Conservation (phyloP, 2,113 vertebrate species). For the Phrynocephalus versicolor region DNA sequence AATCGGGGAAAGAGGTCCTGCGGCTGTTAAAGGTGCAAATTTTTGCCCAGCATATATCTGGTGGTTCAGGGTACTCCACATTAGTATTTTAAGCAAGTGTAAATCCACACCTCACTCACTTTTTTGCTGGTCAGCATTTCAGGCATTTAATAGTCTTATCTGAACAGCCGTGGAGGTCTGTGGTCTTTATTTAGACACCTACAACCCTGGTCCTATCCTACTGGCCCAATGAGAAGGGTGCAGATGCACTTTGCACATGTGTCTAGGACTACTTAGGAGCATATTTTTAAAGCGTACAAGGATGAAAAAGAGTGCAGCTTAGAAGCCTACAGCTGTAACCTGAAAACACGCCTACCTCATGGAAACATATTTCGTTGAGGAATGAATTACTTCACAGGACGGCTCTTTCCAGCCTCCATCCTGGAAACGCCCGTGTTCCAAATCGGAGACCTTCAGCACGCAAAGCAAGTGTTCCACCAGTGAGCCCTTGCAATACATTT, state of each 20-base stretch:
- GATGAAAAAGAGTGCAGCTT: neutral
- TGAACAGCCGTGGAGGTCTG: neutral
- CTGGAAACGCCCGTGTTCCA: no score
- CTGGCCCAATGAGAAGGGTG: neutral
- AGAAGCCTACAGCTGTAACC: neutral
- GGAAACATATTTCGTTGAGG: no score
- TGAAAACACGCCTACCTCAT: neutral
- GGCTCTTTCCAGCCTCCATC: no score
- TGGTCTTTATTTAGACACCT: neutral
- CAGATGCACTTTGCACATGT: no score
- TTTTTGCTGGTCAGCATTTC: constrained; percentile 7
- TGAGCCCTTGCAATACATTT: no score
- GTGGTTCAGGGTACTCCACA: neutral
- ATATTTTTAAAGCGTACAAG: neutral
- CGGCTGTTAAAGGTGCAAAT: neutral
- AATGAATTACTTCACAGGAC: no score
- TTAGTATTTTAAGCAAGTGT: neutral
- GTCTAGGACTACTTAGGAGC: no score
- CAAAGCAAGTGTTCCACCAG: no score
- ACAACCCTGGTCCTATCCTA: neutral
- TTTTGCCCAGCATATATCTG: neutral
- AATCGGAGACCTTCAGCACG: neutral
- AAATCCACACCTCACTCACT: neutral
- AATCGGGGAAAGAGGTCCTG: neutral
- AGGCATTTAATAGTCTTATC: neutral